Percentiles rank a stretch among this genome's conserved stretches.
phyloP scores from a whole-genome alignment of 1,140 invertebrate species.

The Euschistus heros region DNA sequence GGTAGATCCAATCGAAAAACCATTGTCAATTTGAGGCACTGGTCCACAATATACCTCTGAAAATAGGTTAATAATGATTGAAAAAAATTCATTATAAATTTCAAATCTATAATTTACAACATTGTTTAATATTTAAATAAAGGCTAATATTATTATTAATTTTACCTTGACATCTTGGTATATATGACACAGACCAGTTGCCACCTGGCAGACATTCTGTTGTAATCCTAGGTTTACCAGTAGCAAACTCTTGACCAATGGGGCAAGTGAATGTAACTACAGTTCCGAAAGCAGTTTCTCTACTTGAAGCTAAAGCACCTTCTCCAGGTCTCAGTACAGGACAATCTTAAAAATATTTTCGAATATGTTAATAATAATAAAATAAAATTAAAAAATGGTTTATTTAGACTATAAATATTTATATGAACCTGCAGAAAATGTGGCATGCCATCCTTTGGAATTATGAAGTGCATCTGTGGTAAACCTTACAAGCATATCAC shows the following conservation, averaged over 20 bases:
- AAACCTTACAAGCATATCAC: conserved; percentile 82
- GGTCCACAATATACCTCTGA: conserved; percentile 92
- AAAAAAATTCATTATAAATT: neutral
- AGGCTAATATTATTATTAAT: neutral
- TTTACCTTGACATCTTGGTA: conserved; percentile 83
- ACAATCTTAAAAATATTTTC: conserved; percentile 59
- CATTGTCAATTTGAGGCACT: conserved; percentile 94
- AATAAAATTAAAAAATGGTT: neutral
- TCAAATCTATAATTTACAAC: too few relatives aligned
- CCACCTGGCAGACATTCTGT: conserved; percentile 81
- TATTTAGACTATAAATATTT: neutral
- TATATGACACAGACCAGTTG: conserved; percentile 84
- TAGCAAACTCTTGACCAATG: conserved; percentile 87
- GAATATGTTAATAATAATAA: neutral
- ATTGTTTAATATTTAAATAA: conserved; percentile 14
- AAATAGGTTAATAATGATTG: conserved; percentile 21
- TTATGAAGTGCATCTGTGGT: conserved; percentile 77
- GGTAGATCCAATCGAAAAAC: conserved; percentile 87
- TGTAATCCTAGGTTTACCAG: conserved; percentile 69
- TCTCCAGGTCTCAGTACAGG: conserved; percentile 69
- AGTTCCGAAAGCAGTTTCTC: conserved; percentile 86
- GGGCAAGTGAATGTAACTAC: conserved; percentile 83
- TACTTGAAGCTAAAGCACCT: conserved; percentile 76
- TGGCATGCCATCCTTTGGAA: conserved; percentile 74
- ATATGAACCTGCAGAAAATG: conserved; percentile 73